Evolutionary conservation across 1,140 invertebrate genomes (phyloP).

Genomic region (Penaeus japonicus): DNA sequence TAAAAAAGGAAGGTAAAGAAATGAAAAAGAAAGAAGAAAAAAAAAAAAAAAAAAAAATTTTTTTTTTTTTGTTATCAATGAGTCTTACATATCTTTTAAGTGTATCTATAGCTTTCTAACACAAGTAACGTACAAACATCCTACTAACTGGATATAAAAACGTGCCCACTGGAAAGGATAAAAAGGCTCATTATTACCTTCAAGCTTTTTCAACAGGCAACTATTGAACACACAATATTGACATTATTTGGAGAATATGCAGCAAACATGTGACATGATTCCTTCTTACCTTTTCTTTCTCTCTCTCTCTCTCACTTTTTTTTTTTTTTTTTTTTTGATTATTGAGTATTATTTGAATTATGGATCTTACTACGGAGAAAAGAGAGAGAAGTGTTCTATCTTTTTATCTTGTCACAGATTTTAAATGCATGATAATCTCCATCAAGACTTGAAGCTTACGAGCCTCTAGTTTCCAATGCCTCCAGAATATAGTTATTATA

Average conservation of each 20-base stretch:
- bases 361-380: too few relatives aligned
- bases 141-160: slow-evolving; percentile 54
- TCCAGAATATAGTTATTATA: background rate
- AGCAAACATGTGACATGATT: slow-evolving; percentile 3
- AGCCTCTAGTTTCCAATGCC: slow-evolving; percentile 18
- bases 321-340: background rate
- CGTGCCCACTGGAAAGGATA: slow-evolving; percentile 51
- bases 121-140: slow-evolving; percentile 46
- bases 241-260: slow-evolving; percentile 11
- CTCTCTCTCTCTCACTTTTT: background rate
- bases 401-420: too few relatives aligned
- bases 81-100: slow-evolving; percentile 34
- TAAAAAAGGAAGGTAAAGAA: slow-evolving; percentile 14
- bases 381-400: too few relatives aligned
- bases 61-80: slow-evolving; percentile 25
- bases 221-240: slow-evolving; percentile 28
- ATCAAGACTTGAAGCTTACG: background rate
- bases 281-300: background rate
- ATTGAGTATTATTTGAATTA: background rate
- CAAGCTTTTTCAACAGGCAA: slow-evolving; percentile 38
- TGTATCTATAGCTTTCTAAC: slow-evolving; percentile 46
- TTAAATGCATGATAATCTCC: too few relatives aligned
- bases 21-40: slow-evolving; percentile 28
- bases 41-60: too few relatives aligned
- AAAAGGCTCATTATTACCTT: slow-evolving; percentile 47